Base-by-base conservation (phyloP, 2,888 invertebrate genomes). In the Athetis lepigone region DNA sequence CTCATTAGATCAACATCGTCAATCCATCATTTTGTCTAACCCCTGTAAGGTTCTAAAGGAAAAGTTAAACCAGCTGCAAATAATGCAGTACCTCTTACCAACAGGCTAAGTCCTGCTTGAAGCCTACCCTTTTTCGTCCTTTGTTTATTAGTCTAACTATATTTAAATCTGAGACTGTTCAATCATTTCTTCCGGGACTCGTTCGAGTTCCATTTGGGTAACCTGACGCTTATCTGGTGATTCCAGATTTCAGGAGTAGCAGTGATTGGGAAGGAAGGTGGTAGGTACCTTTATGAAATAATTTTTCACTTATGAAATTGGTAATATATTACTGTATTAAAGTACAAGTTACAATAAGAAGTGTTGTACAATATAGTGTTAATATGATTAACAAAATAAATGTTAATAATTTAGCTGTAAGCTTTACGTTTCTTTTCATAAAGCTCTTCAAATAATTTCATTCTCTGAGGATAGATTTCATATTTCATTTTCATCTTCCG, bases 401-500 rank as follows among this genome's bases (percentile, higher is more conserved):
- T 7, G 13, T 18, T 19, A 60, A 16, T 40, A n/a, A 18, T n/a
- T 65, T 65, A 65, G 29, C 11, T 70, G 4, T 9, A 21, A 33
- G 72, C n/a, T 23, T 49, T 59, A 49, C 21, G 55, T 54, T 77
- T 75, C 8, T 80, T 88, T 55, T 79, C 78, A 77, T 87, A 93
- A 1, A 93, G 71, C 43, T 92, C 85, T 76, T 89, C 83, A 75
- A 87, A 94, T 1, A 93, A 51, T 57, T 85, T 85, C 66, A 86
- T 87, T 69, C 94, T 89, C 9, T 86, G 75, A 2, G 90, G 86
- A 50, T 90, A 90, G 6, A 91, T 78, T 27, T 90, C 85, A 13
- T 87, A 64, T 51, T 89, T 90, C 87, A 94, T 91, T 2, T 81
- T 83, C 8, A 91, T 77, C 51, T 87, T 79, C 21, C 90, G 85